phyloP scores from a whole-genome alignment of 2,888 invertebrate species.

The Drosophila trichaetosa region DNA sequence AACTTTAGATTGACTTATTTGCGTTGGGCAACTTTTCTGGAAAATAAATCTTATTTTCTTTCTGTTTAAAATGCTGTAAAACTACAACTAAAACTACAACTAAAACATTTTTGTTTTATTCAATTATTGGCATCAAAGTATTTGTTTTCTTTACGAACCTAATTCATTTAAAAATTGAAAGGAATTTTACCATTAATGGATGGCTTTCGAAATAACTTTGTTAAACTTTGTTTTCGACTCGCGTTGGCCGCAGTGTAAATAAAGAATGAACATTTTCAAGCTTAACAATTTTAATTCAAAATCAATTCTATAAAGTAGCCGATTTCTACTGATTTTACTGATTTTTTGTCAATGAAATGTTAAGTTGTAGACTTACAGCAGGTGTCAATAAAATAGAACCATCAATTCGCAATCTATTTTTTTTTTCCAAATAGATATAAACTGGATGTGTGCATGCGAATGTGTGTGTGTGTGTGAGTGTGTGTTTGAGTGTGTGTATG shows the following conservation, averaged over 20 bases:
- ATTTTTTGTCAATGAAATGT: background rate
- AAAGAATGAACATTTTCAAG: background rate
- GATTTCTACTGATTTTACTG: background rate
- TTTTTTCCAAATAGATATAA: background rate
- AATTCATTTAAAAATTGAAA: background rate
- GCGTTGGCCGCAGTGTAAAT: background rate
- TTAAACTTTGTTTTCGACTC: background rate
- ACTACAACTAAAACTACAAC: too few relatives aligned
- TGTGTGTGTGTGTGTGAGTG: background rate
- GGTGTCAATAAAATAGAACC: constrained; percentile 3
- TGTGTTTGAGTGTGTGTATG: background rate
- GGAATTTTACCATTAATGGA: background rate
- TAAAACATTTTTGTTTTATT: background rate
- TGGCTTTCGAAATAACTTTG: background rate
- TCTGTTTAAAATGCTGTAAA: background rate
- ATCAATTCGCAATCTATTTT: constrained; percentile 13
- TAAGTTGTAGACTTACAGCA: background rate
- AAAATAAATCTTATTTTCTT: background rate
- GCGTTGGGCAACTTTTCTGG: background rate
- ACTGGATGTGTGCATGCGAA: background rate
- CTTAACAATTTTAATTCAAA: background rate
- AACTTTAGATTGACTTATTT: background rate
- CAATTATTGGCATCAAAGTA: background rate
- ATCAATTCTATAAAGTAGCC: background rate
- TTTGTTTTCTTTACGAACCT: background rate